phyloP scores from a whole-genome alignment of 1,140 invertebrate species.

The Bombus difficillimus region DNA sequence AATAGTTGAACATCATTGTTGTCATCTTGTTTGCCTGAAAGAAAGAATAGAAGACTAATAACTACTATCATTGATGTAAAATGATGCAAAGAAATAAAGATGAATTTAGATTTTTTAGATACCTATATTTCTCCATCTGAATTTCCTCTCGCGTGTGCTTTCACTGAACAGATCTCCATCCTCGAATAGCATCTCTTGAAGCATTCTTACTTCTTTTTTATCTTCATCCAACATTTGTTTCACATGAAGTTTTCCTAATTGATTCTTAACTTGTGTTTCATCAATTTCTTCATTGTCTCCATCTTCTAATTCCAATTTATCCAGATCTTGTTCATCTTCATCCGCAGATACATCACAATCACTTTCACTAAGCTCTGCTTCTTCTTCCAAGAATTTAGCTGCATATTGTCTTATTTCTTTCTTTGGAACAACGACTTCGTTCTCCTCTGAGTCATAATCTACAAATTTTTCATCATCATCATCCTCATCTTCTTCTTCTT shows the following conservation, averaged over 20 bases:
- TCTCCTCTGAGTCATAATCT: slow-evolving; percentile 90
- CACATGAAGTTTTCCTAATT: slow-evolving; percentile 89
- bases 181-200: slow-evolving; percentile 92
- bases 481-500: slow-evolving; percentile 22
- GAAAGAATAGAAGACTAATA: background rate
- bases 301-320: slow-evolving; percentile 89
- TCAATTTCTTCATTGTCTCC: slow-evolving; percentile 91
- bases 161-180: slow-evolving; percentile 92
- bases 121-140: slow-evolving; percentile 92
- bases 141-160: slow-evolving; percentile 88
- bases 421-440: slow-evolving; percentile 84
- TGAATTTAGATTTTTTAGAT: background rate
- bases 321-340: slow-evolving; percentile 89
- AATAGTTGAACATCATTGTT: slow-evolving; percentile 65
- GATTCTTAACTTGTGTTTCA: slow-evolving; percentile 85
- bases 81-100: background rate
- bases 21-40: slow-evolving; percentile 74
- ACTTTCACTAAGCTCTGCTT: slow-evolving; percentile 93
- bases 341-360: slow-evolving; percentile 89
- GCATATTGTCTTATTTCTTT: slow-evolving; percentile 83
- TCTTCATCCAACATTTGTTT: slow-evolving; percentile 91
- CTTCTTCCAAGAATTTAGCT: slow-evolving; percentile 90
- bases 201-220: slow-evolving; percentile 88
- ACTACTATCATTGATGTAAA: background rate
- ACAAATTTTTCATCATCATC: slow-evolving; percentile 80